A percentile compares a stretch with the other conserved stretches of the same genome.
phyloP scores from a whole-genome alignment of 2,113 vertebrate genomes.

The Propithecus coquereli region DNA sequence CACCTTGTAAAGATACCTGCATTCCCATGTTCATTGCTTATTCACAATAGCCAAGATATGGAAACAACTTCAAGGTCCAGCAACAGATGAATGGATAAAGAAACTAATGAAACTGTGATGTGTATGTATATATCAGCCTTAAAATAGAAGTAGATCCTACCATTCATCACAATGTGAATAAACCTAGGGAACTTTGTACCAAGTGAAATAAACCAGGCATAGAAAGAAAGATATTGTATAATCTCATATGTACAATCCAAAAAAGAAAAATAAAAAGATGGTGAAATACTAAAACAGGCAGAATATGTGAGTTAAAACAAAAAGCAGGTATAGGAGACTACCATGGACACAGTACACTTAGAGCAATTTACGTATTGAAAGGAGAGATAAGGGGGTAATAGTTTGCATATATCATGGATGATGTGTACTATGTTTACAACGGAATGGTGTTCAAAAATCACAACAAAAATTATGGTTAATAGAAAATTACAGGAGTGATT shows the following conservation, averaged over 20 bases:
- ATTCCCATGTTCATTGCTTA: neutral
- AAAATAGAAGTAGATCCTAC: neutral
- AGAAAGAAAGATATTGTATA: neutral
- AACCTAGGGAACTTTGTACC: neutral
- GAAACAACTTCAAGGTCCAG: neutral
- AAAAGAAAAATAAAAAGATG: neutral
- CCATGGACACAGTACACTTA: neutral
- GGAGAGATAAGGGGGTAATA: neutral
- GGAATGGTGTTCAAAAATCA: neutral
- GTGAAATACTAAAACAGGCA: neutral
- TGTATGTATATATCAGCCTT: neutral
- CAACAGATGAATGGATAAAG: neutral
- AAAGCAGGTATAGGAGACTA: neutral
- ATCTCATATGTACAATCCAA: neutral
- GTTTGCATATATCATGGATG: neutral
- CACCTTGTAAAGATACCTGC: neutral
- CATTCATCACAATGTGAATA: neutral
- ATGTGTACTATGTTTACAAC: neutral
- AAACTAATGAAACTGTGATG: neutral
- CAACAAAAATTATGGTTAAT: neutral
- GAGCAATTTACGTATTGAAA: neutral
- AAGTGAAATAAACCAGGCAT: neutral
- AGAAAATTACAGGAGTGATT: neutral
- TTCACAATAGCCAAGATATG: neutral
- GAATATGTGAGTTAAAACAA: neutral